A percentile compares a stretch with the other conserved stretches of the same genome.
These are phyloP conservation scores for Paramisgurnus dabryanus DNA, from an alignment of 2,113 vertebrate genomes.

Conservation along the genomic window DNA sequence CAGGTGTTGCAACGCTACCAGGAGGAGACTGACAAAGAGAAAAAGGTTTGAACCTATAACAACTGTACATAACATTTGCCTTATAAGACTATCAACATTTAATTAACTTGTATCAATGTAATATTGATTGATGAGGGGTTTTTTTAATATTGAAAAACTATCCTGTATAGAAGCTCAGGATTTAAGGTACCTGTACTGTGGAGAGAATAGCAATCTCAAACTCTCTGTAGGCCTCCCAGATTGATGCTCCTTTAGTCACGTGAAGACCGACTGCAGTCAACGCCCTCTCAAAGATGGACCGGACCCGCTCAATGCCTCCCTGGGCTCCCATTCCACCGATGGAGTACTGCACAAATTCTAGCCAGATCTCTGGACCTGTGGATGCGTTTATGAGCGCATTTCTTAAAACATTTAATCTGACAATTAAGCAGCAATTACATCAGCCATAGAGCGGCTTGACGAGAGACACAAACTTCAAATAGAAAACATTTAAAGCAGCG, in stretches of 20 bases:
- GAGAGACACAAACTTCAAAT: not conserved
- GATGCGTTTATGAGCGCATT: not conserved
- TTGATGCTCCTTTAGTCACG: slow-evolving; percentile 85
- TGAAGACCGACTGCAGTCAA: slow-evolving; percentile 91
- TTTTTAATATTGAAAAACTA: not conserved
- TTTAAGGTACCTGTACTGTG: slow-evolving; percentile 84
- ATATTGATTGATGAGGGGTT: not conserved
- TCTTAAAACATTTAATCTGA: not conserved
- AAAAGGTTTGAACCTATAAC: not conserved
- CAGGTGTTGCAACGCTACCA: slow-evolving; percentile 80
- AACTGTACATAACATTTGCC: not conserved
- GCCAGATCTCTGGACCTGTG: slow-evolving; percentile 95
- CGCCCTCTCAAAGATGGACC: slow-evolving; percentile 87
- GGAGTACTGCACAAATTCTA: slow-evolving; percentile 96
- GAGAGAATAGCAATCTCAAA: slow-evolving; percentile 93
- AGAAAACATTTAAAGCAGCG: too few species aligned
- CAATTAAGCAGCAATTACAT: not conserved
- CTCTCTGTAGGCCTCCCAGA: slow-evolving; percentile 96
- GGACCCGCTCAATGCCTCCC: slow-evolving; percentile 88
- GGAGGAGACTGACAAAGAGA: slow-evolving; percentile 81
- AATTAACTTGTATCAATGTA: not conserved
- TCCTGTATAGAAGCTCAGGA: not conserved
- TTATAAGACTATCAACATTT: not conserved
- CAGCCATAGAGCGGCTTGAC: too few species aligned
- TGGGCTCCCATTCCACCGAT: slow-evolving; percentile 92